Evolutionary conservation across 2,113 vertebrate species (phyloP).

Genomic region (Neodontobutis hainanensis): DNA sequence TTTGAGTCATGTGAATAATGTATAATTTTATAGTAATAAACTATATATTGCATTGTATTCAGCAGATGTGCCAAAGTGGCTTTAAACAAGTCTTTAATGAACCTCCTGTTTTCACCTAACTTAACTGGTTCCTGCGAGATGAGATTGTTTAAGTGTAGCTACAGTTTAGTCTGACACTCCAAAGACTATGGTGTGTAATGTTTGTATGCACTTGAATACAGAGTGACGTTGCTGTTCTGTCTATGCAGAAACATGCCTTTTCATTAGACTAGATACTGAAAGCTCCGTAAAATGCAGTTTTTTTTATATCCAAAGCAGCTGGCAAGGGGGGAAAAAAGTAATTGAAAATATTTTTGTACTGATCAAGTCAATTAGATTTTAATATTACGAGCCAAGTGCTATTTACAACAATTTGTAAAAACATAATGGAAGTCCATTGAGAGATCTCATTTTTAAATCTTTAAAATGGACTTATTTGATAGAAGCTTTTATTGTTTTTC

Average conservation of each 20-base stretch:
- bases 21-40: conserved; percentile 44
- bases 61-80: conserved; percentile 47
- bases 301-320: conserved; percentile 10
- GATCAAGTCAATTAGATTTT: conserved; percentile 26
- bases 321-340: conserved; percentile 5
- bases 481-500: conserved; percentile 45
- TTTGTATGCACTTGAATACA: conserved; percentile 26
- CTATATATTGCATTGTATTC: conserved; percentile 43
- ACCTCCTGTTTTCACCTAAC: neutral
- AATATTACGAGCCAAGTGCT: conserved; percentile 21
- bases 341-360: conserved; percentile 16
- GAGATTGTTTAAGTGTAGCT: conserved; percentile 1
- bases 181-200: conserved; percentile 24
- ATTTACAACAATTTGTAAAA: conserved; percentile 24
- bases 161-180: conserved; percentile 13
- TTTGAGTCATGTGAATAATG: conserved; percentile 59
- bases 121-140: neutral
- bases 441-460: conserved; percentile 30
- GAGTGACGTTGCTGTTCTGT: conserved; percentile 20
- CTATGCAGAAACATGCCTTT: conserved; percentile 35
- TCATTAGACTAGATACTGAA: conserved; percentile 7
- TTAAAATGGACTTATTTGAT: conserved; percentile 36
- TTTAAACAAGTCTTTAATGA: conserved; percentile 15
- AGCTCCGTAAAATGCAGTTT: conserved; percentile 10
- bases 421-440: conserved; percentile 14